Evolutionary conservation across 2,113 vertebrate genomes (phyloP).

Genomic region (Rhynchomys soricoides): DNA sequence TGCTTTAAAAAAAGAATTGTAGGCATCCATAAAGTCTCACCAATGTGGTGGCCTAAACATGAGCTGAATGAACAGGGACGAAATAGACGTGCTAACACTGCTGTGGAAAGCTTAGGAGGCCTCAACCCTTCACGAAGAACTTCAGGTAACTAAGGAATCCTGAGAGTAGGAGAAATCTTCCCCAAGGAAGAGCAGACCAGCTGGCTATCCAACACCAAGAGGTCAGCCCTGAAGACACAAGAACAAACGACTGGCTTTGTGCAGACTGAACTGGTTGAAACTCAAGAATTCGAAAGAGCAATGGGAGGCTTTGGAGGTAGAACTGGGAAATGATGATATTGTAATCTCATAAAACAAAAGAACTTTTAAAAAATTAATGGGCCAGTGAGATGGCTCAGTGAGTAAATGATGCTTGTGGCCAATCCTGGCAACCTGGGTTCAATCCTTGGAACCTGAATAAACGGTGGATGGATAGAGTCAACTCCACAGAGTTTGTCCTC

Average conservation of each 20-base stretch:
- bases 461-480: background rate
- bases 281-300: background rate
- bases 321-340: background rate
- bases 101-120: background rate
- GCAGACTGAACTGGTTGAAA: background rate
- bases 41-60: background rate
- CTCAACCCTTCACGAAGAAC: background rate
- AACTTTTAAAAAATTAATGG: background rate
- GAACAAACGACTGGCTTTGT: background rate
- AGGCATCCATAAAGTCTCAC: background rate
- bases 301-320: background rate
- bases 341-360: background rate
- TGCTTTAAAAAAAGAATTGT: constrained; percentile 78
- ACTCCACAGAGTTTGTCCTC: background rate
- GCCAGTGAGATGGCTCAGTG: background rate
- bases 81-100: background rate
- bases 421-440: background rate
- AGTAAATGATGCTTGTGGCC: background rate
- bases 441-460: background rate
- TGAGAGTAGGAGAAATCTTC: background rate
- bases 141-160: background rate
- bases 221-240: background rate
- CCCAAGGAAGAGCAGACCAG: background rate
- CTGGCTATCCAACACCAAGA: background rate
- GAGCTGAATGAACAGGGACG: background rate